These are phyloP conservation scores for Monochamus alternatus DNA, from an alignment of 2,888 invertebrate genomes.

Conservation along the genomic window DNA sequence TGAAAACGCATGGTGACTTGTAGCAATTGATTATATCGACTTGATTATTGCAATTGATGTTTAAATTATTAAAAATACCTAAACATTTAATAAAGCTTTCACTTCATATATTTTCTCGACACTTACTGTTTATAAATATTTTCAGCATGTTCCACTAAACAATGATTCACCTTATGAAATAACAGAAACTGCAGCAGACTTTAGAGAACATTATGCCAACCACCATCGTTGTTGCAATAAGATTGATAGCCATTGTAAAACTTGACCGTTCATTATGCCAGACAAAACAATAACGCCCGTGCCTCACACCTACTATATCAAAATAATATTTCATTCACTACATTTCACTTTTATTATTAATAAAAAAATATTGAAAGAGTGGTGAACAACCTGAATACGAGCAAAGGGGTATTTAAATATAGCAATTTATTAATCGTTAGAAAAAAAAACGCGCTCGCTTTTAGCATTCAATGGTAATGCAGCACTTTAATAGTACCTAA, in stretches of 20 bases:
- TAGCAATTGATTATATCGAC: no score
- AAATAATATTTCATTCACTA: conserved; percentile 13
- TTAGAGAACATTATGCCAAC: neutral
- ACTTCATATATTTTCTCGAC: no score
- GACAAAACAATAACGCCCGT: conserved; percentile 30
- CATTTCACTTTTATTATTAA: conserved; percentile 13
- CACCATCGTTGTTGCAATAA: neutral
- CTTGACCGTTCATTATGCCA: conserved; percentile 15
- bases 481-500: conserved; percentile 20
- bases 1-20: no score
- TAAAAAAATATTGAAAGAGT: neutral
- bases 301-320: conserved; percentile 17
- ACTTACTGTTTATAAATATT: no score
- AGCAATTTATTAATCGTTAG: conserved; percentile 15
- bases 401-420: conserved; percentile 24
- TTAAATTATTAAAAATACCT: no score
- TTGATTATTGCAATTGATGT: no score
- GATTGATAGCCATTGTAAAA: conserved; percentile 12
- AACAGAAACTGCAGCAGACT: neutral
- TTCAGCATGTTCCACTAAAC: no score
- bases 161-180: neutral
- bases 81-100: no score
- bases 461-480: conserved; percentile 34
- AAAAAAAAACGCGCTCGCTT: conserved; percentile 18
- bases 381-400: conserved; percentile 12